These are phyloP conservation scores for Chrysolina oricalcia DNA, from an alignment of 2,888 invertebrate genomes.

Conservation along the genomic window DNA sequence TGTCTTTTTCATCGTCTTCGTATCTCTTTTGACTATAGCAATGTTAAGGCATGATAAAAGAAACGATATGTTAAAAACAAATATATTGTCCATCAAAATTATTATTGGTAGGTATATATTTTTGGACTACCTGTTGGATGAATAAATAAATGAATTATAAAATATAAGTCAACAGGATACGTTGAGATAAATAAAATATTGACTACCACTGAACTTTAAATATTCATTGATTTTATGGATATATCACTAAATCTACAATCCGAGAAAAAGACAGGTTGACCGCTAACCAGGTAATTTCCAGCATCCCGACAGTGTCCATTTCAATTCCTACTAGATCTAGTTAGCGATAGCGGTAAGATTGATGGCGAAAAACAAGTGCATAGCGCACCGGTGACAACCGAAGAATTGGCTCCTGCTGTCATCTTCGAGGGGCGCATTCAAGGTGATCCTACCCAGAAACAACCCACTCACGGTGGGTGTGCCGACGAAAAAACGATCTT, in stretches of 20 bases:
- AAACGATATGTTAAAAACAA: too few relatives aligned
- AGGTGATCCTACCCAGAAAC: constrained; percentile 25
- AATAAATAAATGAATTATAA: too few relatives aligned
- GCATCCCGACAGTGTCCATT: constrained; percentile 42
- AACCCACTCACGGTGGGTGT: not conserved
- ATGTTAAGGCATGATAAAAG: too few relatives aligned
- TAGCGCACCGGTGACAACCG: constrained; percentile 61
- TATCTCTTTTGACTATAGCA: too few relatives aligned
- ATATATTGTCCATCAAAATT: too few relatives aligned
- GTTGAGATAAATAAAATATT: not conserved
- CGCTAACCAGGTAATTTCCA: constrained; percentile 44
- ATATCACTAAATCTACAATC: constrained; percentile 11
- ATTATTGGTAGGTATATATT: too few relatives aligned
- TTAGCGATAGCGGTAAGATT: constrained; percentile 59
- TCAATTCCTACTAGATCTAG: constrained; percentile 56
- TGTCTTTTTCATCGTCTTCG: too few relatives aligned
- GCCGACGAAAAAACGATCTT: constrained; percentile 13
- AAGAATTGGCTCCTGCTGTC: constrained; percentile 60
- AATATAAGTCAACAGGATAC: not conserved
- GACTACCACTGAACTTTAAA: not conserved
- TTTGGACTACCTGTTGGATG: too few relatives aligned
- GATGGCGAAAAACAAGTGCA: constrained; percentile 58
- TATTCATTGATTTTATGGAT: not conserved
- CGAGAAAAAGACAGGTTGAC: constrained; percentile 18
- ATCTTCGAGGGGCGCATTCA: constrained; percentile 48